phyloP scores from a whole-genome alignment of 2,888 invertebrate genomes.

The Aelia acuminata region DNA sequence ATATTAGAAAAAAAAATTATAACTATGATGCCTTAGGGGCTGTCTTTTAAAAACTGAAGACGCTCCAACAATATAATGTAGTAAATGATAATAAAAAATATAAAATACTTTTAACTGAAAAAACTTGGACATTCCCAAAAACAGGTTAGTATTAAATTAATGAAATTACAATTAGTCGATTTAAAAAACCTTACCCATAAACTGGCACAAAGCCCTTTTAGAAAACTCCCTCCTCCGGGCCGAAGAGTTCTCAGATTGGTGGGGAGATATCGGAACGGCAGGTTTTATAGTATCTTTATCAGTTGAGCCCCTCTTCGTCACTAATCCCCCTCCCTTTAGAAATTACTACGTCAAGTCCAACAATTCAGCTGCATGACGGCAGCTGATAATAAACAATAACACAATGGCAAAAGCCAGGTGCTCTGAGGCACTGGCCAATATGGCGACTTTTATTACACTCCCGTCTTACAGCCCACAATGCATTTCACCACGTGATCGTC shows the following conservation, averaged over 20 bases:
- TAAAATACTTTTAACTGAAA: background rate
- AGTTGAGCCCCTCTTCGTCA: slow-evolving; percentile 53
- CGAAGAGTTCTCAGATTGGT: slow-evolving; percentile 55
- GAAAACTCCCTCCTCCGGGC: slow-evolving; percentile 61
- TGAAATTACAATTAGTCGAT: background rate
- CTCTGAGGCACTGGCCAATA: slow-evolving; percentile 59
- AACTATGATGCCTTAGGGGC: background rate
- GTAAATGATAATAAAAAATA: background rate
- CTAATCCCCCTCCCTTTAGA: slow-evolving; percentile 48
- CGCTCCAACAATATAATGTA: background rate
- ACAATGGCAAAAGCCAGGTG: slow-evolving; percentile 49
- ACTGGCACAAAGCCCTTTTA: slow-evolving; percentile 62
- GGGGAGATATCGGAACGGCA: background rate
- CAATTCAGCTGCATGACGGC: slow-evolving; percentile 53
- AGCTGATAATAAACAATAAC: slow-evolving; percentile 36
- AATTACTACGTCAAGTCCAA: slow-evolving; percentile 51
- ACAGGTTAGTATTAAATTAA: background rate
- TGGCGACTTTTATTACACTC: slow-evolving; percentile 51
- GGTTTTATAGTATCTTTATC: slow-evolving; percentile 53
- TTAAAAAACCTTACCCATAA: slow-evolving; percentile 63
- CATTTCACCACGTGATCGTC: slow-evolving; percentile 38
- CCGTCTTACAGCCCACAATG: slow-evolving; percentile 8
- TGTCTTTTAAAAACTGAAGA: background rate
- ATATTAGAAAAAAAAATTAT: background rate
- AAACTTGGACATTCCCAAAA: background rate